phyloP scores from a whole-genome alignment of 2,888 invertebrate species.

The Limnephilus rhombicus region DNA sequence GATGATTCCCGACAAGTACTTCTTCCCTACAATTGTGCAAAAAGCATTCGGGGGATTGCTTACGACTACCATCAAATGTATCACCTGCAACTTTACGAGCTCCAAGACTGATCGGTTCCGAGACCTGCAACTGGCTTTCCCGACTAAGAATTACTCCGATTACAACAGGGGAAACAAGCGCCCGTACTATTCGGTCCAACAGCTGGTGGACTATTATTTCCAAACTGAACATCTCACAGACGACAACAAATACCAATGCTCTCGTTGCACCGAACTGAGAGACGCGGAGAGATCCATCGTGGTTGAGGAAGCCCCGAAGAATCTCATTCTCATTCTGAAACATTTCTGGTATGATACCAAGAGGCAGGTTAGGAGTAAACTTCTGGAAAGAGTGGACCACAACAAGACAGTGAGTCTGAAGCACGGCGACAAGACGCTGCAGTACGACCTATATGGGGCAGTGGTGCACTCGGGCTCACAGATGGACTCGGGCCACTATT shows the following conservation, averaged over 20 bases:
- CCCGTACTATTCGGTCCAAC: constrained; percentile 82
- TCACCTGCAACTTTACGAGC: constrained; percentile 84
- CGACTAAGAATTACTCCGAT: constrained; percentile 72
- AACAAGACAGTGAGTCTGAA: constrained; percentile 72
- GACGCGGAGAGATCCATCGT: constrained; percentile 86
- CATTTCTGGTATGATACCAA: constrained; percentile 87
- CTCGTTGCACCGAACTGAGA: constrained; percentile 84
- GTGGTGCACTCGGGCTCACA: constrained; percentile 91
- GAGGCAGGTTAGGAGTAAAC: constrained; percentile 86
- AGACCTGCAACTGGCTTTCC: constrained; percentile 88
- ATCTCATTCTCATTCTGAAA: constrained; percentile 88
- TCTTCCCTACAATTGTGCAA: constrained; percentile 73
- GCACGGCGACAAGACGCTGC: constrained; percentile 69
- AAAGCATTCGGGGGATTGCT: constrained; percentile 88
- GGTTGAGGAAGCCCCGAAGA: constrained; percentile 85
- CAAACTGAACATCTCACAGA: constrained; percentile 87
- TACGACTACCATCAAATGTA: constrained; percentile 86
- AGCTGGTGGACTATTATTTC: constrained; percentile 87
- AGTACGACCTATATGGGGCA: constrained; percentile 87
- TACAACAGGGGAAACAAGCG: constrained; percentile 69
- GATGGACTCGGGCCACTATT: constrained; percentile 93
- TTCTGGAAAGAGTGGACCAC: constrained; percentile 83
- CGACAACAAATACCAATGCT: constrained; percentile 90
- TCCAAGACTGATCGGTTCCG: constrained; percentile 87
- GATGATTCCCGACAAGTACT: constrained; percentile 37